Percentiles rank a stretch among this genome's conserved stretches.
phyloP scores from a whole-genome alignment of 2,797 vertebrate genomes.

The Salarias fasciatus region DNA sequence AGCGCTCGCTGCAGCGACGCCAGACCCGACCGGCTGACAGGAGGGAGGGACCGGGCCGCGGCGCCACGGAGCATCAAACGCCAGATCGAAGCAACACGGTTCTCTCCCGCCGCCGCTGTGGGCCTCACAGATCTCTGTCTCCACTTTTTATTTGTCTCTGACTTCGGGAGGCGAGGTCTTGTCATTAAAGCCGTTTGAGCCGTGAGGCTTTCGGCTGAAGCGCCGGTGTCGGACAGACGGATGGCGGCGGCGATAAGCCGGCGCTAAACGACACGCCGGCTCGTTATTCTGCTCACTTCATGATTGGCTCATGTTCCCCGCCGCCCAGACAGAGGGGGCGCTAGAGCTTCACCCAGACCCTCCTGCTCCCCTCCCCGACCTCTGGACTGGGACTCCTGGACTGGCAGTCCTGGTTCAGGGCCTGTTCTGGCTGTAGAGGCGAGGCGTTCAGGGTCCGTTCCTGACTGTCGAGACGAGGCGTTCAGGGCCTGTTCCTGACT shows the following conservation, averaged over 20 bases:
- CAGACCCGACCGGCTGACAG: slow-evolving; percentile 72
- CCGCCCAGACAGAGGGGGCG: too few species aligned
- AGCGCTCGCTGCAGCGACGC: slow-evolving; percentile 60
- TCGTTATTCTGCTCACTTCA: slow-evolving; percentile 58
- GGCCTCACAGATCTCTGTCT: slow-evolving; percentile 61
- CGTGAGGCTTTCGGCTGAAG: slow-evolving; percentile 50
- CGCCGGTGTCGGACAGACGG: slow-evolving; percentile 45
- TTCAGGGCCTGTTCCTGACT: too few species aligned
- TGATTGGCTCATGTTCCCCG: slow-evolving; percentile 46
- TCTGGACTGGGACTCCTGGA: too few species aligned
- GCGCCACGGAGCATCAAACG: slow-evolving; percentile 71
- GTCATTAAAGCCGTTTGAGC: slow-evolving; percentile 72
- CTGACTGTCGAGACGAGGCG: too few species aligned
- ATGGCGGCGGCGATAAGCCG: slow-evolving; percentile 59
- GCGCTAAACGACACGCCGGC: slow-evolving; percentile 52
- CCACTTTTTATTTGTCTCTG: slow-evolving; percentile 63
- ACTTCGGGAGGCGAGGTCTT: slow-evolving; percentile 59
- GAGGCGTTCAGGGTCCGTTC: too few species aligned
- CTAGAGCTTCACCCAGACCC: slow-evolving; percentile 35
- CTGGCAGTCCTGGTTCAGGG: slow-evolving; percentile 37
- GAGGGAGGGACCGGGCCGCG: slow-evolving; percentile 37
- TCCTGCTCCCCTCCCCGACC: too few species aligned
- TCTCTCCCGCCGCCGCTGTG: slow-evolving; percentile 64
- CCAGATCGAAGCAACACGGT: slow-evolving; percentile 69
- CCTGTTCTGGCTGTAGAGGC: slow-evolving; percentile 13